Percentiles rank a stretch among this genome's conserved stretches.
These are phyloP conservation scores for Lucinisca nassula DNA, from an alignment of 2,888 invertebrate genomes.

Conservation along the genomic window DNA sequence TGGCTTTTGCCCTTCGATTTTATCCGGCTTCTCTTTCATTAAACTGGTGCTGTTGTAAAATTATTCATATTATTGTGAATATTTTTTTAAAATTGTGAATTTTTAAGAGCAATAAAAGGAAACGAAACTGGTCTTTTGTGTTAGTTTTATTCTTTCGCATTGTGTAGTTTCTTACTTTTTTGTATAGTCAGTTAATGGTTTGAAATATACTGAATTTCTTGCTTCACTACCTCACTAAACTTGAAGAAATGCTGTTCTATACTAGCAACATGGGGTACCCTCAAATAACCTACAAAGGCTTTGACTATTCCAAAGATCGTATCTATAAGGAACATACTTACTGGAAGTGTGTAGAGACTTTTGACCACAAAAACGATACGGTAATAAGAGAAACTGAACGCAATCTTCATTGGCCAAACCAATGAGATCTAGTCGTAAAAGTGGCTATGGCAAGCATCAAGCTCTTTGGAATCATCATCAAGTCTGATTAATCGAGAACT, in stretches of 20 bases:
- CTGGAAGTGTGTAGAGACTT: not conserved
- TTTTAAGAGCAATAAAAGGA: not conserved
- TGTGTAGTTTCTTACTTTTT: too few relatives aligned
- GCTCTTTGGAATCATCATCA: too few relatives aligned
- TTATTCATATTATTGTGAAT: too few relatives aligned
- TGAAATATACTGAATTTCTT: too few relatives aligned
- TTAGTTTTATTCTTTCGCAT: not conserved
- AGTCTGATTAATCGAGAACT: not conserved
- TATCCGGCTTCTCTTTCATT: too few relatives aligned
- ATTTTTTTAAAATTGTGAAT: too few relatives aligned
- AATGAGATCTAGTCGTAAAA: not conserved
- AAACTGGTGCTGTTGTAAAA: too few relatives aligned
- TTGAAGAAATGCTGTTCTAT: not conserved
- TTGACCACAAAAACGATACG: too few relatives aligned
- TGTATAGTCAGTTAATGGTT: too few relatives aligned
- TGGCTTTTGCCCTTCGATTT: not conserved
- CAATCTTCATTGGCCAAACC: not conserved
- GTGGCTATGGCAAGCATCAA: not conserved
- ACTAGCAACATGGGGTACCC: too few relatives aligned
- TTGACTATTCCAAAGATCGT: not conserved
- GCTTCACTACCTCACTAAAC: too few relatives aligned
- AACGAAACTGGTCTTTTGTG: not conserved
- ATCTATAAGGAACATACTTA: not conserved
- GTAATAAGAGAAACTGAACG: too few relatives aligned
- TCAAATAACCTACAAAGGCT: not conserved